phyloP scores from a whole-genome alignment of 2,113 vertebrate species.

The Nothocercus julius region DNA sequence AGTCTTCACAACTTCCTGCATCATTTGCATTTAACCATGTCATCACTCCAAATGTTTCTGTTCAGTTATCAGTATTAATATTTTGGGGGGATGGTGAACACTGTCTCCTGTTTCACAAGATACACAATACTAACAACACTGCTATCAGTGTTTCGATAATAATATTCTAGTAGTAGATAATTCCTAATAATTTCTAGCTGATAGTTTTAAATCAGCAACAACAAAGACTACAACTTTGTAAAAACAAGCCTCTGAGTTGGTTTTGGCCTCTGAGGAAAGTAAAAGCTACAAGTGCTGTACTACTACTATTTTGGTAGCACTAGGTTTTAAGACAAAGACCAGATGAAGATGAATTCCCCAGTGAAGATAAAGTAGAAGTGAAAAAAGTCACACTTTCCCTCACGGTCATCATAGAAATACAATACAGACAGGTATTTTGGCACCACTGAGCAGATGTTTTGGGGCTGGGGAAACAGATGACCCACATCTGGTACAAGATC shows the following conservation, averaged over 20 bases:
- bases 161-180: not conserved
- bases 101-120: not conserved
- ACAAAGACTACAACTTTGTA: not conserved
- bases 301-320: not conserved
- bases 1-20: not conserved
- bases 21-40: not conserved
- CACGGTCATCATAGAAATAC: not conserved
- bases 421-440: not conserved
- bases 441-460: not conserved
- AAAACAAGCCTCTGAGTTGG: not conserved
- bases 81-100: not conserved
- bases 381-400: not conserved
- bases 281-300: not conserved
- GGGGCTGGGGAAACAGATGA: conserved; percentile 23
- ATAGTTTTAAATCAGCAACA: not conserved
- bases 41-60: not conserved
- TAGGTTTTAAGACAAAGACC: not conserved
- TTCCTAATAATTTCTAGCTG: not conserved
- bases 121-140: rapidly evolving
- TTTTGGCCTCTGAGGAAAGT: not conserved
- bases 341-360: not conserved
- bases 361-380: not conserved
- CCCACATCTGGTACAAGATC: not conserved
- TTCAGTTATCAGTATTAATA: not conserved
- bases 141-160: not conserved